Base-by-base conservation (phyloP, 2,888 invertebrate species). In the Lordiphosa fenestrarum region DNA sequence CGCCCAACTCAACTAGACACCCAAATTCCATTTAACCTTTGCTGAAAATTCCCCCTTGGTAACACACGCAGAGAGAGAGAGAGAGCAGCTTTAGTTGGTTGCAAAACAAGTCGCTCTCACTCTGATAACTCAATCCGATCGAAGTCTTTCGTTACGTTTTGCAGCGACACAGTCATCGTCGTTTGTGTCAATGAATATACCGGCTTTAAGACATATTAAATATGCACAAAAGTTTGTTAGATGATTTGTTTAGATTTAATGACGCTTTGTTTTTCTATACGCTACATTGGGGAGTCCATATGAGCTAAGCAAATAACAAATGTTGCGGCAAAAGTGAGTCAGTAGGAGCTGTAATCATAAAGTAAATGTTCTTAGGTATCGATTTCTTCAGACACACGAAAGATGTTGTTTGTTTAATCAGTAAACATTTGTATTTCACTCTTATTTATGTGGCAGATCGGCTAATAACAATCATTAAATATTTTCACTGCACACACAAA, bases 121-220 rank as follows among this genome's bases (percentile, higher is more conserved):
- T 52, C 25, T 21, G 12, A 30, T 30, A 30, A 9, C 30, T 30
- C 30, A 30, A 30, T 30, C 30, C 30, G 1, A 30, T 30, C 10
- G 30, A 30, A 30, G 7, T 30, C 30, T 30, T 30, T 30, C 30
- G 30, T 30, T 10, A 3, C 37, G 48, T 38, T 38, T 36, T 15
- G 48, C 15, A 38, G 37, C 35, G 19, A 33, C 33, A 36, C n/a
- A 15, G 37, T 49, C 36, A 36, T 59, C 53, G 65, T 59, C 47
- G 66, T 66, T 73, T 53, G 67, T 71, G 71, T 73, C 71, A 71
- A 73, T 71, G 73, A 71, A 63, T 63, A 62, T 73, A 70, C 59
- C 71, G 67, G 74, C 71, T 44, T 37, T 36, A 63, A 33, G 23
- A 39, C 54, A 53, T 53, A 63, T 69, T 53, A 66, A 72, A 75